Conservation (phyloP, 2,113 vertebrate species). For the Emydura subglobosa region DNA sequence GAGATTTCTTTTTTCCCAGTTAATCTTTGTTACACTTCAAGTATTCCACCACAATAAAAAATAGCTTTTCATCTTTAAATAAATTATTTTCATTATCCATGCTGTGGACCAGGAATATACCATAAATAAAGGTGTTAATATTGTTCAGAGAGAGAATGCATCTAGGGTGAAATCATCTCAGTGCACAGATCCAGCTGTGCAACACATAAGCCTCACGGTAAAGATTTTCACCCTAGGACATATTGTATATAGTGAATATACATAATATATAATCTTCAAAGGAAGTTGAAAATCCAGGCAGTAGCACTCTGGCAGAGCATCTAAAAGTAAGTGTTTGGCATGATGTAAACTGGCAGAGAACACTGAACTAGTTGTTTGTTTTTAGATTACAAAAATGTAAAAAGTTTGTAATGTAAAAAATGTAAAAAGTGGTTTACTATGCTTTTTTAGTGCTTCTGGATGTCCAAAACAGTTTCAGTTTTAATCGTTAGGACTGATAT, state of each 20-base stretch:
- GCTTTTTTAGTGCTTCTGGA: constrained; percentile 37
- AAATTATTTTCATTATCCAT: not conserved
- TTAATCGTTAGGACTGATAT: not conserved
- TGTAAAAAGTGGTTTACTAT: constrained; percentile 24
- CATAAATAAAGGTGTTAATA: not conserved
- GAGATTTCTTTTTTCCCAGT: not conserved
- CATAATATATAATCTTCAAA: not conserved
- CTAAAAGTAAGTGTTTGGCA: constrained; percentile 38
- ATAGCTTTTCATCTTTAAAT: not conserved
- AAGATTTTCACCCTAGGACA: not conserved
- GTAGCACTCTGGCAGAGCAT: constrained; percentile 57
- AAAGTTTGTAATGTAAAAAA: constrained; percentile 15
- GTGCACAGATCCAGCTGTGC: not conserved
- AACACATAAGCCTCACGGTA: not conserved
- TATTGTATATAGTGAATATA: not conserved
- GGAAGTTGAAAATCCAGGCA: constrained; percentile 33
- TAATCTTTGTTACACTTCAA: not conserved
- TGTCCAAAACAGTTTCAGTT: not conserved
- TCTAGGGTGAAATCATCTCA: not conserved
- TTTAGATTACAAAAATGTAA: constrained; percentile 51
- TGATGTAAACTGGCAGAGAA: constrained; percentile 21
- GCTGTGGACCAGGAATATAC: not conserved
- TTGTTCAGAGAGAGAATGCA: not conserved
- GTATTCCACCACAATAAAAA: not conserved
- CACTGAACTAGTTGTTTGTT: not conserved